Evolutionary conservation across 2,797 vertebrate species (phyloP).

Genomic region (Lepus townsendii): DNA sequence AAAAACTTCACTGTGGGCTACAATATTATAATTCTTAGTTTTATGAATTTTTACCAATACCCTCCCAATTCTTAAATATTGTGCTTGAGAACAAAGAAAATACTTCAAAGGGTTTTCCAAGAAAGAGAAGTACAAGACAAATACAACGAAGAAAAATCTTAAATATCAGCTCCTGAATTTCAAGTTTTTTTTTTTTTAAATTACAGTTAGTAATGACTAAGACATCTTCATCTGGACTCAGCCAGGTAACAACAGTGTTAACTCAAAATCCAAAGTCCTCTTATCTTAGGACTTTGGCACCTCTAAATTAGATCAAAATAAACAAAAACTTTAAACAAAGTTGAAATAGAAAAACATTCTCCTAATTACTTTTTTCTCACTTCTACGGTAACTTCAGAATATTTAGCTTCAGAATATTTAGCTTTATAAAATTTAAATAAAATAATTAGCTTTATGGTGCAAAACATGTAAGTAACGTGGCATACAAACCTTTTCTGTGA

Average conservation of each 20-base stretch:
- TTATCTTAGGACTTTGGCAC: constrained; percentile 18
- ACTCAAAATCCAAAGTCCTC: constrained; percentile 65
- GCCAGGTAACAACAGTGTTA: constrained; percentile 57
- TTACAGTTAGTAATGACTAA: constrained; percentile 20
- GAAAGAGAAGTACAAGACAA: constrained; percentile 34
- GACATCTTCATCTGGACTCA: constrained; percentile 50
- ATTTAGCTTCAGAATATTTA: background rate
- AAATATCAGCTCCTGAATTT: constrained; percentile 37
- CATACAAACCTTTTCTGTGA: constrained; percentile 95
- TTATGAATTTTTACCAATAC: background rate
- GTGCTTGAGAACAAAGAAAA: constrained; percentile 57
- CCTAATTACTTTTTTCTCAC: background rate
- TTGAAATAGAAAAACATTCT: constrained; percentile 41
- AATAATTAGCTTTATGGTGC: constrained; percentile 1
- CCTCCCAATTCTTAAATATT: constrained; percentile 1
- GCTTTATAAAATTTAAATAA: constrained; percentile 38
- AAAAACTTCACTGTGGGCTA: background rate
- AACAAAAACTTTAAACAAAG: constrained; percentile 23
- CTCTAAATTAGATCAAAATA: constrained; percentile 58
- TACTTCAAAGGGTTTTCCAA: background rate
- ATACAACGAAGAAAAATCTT: constrained; percentile 47
- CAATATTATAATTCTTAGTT: constrained; percentile 47
- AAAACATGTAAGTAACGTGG: constrained; percentile 57
- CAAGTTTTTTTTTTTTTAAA: background rate
- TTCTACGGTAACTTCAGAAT: background rate